Evolutionary conservation across 2,888 invertebrate species (phyloP), one percentile per base, ranked within the genome.

Genomic region (Apamea sordens): DNA sequence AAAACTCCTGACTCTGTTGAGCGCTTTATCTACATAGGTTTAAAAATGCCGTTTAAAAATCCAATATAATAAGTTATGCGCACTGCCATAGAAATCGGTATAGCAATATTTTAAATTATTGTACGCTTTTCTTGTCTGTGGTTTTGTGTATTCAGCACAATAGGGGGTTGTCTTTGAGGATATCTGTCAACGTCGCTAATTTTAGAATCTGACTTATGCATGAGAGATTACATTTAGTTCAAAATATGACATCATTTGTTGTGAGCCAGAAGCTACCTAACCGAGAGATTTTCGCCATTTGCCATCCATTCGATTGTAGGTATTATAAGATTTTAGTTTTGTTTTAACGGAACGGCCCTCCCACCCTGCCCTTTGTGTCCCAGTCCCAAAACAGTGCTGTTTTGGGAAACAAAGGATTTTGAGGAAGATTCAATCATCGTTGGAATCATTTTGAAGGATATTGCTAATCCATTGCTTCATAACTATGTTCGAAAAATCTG

Each of bases 41-140:
- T 36, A 24, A 72, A 77, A 59, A 71, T 71, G 24, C 15, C 7
- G 10, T 13, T 67, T 59, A 18, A 36, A 21, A 69, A 50, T 69
- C 1, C 2, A 28, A 61, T 50, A 21, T 41, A 50, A 32, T 84
- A 71, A 32, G 53, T 24, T 36, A 67, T 28, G 18, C 41, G 32
- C 24, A 28, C 44, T 11, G 44, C 24, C 21, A 24, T 47, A 44
- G 1, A 32, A 28, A 63, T 28, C 4, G 3, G 11, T n/a, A 18
- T 7, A 79, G 53, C 1, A 69, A 79, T 79, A 56, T 56, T 83
- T 76, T 65, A 50, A 76, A 79, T 79, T n/a, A 82, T 76, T 13
- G 28, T 69, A 59, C 28, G 53, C 11, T 47, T 77, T 68, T 56
- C n/a, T 75, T 44, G 28, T 41, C 13, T 65, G 64, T 18, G 2